Evolutionary conservation across 2,113 vertebrate species (phyloP), one percentile per base, ranked within the genome.

Genomic region (Motacilla alba): DNA sequence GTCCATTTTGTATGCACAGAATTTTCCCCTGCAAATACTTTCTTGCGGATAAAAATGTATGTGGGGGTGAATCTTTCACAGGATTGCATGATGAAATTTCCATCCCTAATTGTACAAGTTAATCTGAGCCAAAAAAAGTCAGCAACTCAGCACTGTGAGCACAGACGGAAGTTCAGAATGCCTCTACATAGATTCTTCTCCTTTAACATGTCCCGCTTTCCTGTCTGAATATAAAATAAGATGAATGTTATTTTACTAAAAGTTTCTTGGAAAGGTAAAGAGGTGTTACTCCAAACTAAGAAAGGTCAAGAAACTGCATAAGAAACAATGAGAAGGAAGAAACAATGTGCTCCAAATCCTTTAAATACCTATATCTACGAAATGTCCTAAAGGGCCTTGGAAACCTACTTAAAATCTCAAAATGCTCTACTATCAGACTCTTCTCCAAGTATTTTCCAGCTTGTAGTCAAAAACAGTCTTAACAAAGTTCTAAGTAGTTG

Each of bases 81-180:
- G 41, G 10, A 26, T 60, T 81, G 41, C 33, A 90, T 37, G 10
- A 28, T 64, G 69, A 44, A 64, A 33, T 66, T 69, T 74, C 44
- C 37, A 90, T 50, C 55, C 20, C 79, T 59, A 89, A 80, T 39
- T 56, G 50, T 11, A 73, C 18, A 35, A 56, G 53, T 33, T 74
- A 52, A 58, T 19, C 20, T 27, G 33, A 75, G 22, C 8, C 68
- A 47, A 68, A 77, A 31, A 41, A n/a, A 33, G 52, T 39, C 35
- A 88, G 58, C 15, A 82, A 49, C 9, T 33, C 35, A 37, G 44
- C 26, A 59, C n/a, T 27, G 24, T 41, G 37, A 69, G 33, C 39
- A 59, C 3, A 75, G 28, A 74, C 0, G 0, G 5, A 84, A 72
- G 13, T 53, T 77, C 49, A 59, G 19, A 77, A 78, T 18, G 15